Evolutionary conservation across 2,888 invertebrate genomes (phyloP).

Genomic region (Scaptomyza flava): DNA sequence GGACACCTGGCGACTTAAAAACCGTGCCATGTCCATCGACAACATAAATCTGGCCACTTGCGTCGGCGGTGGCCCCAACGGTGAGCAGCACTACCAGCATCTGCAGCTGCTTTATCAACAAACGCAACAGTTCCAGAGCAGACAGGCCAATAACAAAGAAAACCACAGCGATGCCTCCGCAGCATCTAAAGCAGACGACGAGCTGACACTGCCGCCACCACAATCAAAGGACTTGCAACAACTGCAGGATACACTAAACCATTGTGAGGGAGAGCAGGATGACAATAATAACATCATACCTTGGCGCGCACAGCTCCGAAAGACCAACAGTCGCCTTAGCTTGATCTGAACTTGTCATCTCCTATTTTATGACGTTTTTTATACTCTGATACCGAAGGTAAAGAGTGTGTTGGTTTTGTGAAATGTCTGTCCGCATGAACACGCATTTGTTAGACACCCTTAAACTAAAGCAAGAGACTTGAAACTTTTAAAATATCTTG

Average conservation of each 20-base stretch:
- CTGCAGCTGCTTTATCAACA: conserved; percentile 72
- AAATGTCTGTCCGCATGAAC: too few relatives aligned
- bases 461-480: too few relatives aligned
- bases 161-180: conserved; percentile 46
- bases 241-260: conserved; percentile 28
- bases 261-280: conserved; percentile 85
- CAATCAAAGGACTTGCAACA: conserved; percentile 26
- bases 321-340: conserved; percentile 95
- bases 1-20: conserved; percentile 85
- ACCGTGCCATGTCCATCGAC: conserved; percentile 87
- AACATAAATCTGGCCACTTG: conserved; percentile 86
- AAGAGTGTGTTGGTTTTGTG: too few relatives aligned
- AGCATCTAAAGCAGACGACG: conserved; percentile 16
- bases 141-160: conserved; percentile 77
- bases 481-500: too few relatives aligned
- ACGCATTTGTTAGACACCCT: too few relatives aligned
- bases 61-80: conserved; percentile 72
- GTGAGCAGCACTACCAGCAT: conserved; percentile 82
- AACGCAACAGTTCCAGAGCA: conserved; percentile 49
- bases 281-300: conserved; percentile 91
- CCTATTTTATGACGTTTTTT: conserved; percentile 62
- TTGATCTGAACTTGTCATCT: conserved; percentile 86
- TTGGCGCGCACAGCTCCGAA: conserved; percentile 94
- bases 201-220: conserved; percentile 5
- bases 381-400: conserved; percentile 4